A percentile compares a stretch with the other conserved stretches of the same genome.
These are phyloP conservation scores for Aproaerema taeniolella DNA, from an alignment of 2,888 invertebrate species.

Conservation along the genomic window DNA sequence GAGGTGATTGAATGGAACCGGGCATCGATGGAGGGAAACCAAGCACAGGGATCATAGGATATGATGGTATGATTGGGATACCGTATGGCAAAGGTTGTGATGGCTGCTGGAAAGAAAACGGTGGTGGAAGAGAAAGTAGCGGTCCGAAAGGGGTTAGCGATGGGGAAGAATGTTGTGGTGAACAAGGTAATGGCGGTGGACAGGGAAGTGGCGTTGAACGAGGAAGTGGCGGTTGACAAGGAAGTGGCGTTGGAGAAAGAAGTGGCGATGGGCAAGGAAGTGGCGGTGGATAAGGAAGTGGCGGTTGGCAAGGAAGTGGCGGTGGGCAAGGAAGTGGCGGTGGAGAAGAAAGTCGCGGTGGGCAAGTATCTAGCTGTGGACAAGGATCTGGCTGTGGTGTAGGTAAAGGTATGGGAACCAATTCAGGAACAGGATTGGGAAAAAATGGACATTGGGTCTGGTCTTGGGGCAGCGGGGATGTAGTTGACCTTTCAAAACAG, in stretches of 20 bases:
- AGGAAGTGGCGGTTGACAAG: no score
- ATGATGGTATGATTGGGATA: background rate
- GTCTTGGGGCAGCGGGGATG: constrained; percentile 8
- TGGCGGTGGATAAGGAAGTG: constrained; percentile 5
- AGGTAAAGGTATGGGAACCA: no score
- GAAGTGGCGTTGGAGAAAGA: constrained; percentile 10
- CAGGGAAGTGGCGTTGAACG: no score
- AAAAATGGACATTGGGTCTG: no score
- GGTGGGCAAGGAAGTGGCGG: no score
- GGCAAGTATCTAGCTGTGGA: constrained; percentile 9
- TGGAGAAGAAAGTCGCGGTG: constrained; percentile 8
- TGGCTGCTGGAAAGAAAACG: constrained; percentile 8
- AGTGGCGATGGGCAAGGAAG: constrained; percentile 1
- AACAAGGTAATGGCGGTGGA: background rate
- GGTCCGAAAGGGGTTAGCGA: background rate
- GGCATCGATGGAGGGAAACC: no score
- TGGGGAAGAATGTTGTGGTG: constrained; percentile 5
- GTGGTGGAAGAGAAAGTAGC: constrained; percentile 16
- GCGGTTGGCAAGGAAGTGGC: no score
- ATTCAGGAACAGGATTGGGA: no score
- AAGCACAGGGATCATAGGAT: constrained; percentile 7
- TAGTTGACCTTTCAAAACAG: constrained; percentile 19
- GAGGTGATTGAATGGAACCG: no score
- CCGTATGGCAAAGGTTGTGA: background rate
- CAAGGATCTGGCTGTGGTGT: constrained; percentile 3